Evolutionary conservation across 2,113 vertebrate species (phyloP).

Genomic region (Motacilla tschutschensis): DNA sequence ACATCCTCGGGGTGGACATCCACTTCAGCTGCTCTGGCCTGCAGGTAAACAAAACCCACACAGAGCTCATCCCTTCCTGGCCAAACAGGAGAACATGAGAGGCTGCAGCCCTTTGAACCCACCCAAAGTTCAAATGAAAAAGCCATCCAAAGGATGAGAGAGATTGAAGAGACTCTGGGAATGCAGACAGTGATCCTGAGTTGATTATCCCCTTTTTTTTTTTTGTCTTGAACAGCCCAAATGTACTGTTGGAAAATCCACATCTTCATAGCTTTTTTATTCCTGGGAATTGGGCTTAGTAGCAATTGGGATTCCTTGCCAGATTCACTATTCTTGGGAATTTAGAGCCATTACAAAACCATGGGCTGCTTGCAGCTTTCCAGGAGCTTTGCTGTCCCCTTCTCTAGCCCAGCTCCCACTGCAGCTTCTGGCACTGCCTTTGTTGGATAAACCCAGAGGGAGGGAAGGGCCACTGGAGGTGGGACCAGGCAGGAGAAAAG

Average conservation of each 20-base stretch:
- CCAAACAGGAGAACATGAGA: background rate
- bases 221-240: background rate
- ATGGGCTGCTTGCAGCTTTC: background rate
- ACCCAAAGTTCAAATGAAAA: background rate
- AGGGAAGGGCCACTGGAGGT: constrained; percentile 8
- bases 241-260: background rate
- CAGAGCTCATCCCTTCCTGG: background rate
- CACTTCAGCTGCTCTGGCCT: background rate
- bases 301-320: background rate
- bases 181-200: background rate
- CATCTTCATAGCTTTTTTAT: background rate
- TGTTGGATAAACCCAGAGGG: background rate
- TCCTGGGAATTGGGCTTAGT: background rate
- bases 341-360: background rate
- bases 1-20: background rate
- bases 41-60: background rate
- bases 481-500: constrained; percentile 8
- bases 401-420: background rate
- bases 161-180: background rate
- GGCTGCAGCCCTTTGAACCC: background rate
- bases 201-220: background rate
- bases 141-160: background rate
- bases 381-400: background rate
- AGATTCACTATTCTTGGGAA: background rate
- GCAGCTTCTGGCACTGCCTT: background rate